These are phyloP conservation scores for Notarius lentiginosus DNA, from an alignment of 2,113 vertebrate species.

Conservation along the genomic window DNA sequence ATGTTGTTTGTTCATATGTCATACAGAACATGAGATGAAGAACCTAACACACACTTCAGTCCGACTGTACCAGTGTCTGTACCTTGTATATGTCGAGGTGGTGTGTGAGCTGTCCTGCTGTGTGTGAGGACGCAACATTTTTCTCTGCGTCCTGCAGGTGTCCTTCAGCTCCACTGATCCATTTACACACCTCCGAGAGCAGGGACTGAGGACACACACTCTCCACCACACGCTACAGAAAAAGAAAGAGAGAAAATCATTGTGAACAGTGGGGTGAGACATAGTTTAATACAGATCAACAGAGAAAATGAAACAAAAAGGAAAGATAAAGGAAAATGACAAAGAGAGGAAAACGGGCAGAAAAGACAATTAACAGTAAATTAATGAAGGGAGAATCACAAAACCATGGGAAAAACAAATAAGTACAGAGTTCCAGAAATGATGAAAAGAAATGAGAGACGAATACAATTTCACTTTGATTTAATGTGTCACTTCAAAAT, in stretches of 20 bases:
- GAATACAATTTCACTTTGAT: background rate
- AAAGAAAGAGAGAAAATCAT: conserved; percentile 1
- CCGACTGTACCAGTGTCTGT: background rate
- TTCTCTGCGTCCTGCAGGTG: conserved; percentile 51
- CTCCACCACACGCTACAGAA: conserved; percentile 79
- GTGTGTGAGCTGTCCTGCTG: conserved; percentile 59
- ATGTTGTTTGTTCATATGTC: background rate
- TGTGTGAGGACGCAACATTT: conserved; percentile 23
- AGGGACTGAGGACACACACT: conserved; percentile 78
- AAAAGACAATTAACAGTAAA: background rate
- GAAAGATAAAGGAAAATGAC: background rate
- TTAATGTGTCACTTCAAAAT: background rate
- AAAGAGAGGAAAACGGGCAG: background rate
- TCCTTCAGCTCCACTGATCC: conserved; percentile 72
- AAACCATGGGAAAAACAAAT: background rate
- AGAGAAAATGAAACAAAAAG: background rate
- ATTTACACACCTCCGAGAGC: conserved; percentile 77
- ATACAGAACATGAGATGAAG: background rate
- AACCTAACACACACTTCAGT: background rate
- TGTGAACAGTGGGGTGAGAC: background rate
- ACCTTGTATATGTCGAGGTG: conserved; percentile 82
- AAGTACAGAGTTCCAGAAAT: background rate
- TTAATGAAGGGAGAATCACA: background rate
- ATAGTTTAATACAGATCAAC: background rate
- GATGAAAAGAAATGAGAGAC: conserved; percentile 3